Evolutionary conservation across 2,113 vertebrate species (phyloP).

Genomic region (Leucoraja erinaceus): DNA sequence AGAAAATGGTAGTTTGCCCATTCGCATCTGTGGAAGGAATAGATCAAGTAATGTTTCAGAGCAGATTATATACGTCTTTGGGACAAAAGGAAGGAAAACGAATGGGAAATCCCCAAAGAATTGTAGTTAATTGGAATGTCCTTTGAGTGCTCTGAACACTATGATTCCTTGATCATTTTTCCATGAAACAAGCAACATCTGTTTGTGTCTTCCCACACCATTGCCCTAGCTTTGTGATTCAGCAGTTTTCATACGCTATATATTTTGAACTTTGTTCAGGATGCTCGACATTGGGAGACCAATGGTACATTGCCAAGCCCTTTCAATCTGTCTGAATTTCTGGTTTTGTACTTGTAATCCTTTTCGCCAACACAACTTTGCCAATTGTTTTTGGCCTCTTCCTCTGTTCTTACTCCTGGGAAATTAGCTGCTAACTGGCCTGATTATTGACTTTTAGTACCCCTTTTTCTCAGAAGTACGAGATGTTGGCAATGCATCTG

Average conservation of each 20-base stretch:
- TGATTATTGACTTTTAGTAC: background rate
- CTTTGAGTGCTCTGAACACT: background rate
- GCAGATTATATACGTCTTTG: background rate
- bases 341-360: background rate
- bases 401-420: background rate
- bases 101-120: background rate
- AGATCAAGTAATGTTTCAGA: background rate
- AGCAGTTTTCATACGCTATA: background rate
- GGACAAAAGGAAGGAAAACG: background rate
- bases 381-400: background rate
- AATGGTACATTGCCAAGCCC: background rate
- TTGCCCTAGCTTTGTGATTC: background rate
- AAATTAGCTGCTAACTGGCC: background rate
- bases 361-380: background rate
- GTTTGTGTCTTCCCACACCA: background rate
- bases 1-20: background rate
- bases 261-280: background rate
- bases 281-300: background rate
- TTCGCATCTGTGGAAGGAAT: background rate
- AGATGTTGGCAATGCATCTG: background rate
- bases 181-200: background rate
- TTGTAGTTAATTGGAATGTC: background rate
- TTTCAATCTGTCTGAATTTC: background rate
- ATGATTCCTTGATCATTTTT: background rate
- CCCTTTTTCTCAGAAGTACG: background rate